phyloP scores from a whole-genome alignment of 2,888 invertebrate species.

The Torymus aiolomorphi region DNA sequence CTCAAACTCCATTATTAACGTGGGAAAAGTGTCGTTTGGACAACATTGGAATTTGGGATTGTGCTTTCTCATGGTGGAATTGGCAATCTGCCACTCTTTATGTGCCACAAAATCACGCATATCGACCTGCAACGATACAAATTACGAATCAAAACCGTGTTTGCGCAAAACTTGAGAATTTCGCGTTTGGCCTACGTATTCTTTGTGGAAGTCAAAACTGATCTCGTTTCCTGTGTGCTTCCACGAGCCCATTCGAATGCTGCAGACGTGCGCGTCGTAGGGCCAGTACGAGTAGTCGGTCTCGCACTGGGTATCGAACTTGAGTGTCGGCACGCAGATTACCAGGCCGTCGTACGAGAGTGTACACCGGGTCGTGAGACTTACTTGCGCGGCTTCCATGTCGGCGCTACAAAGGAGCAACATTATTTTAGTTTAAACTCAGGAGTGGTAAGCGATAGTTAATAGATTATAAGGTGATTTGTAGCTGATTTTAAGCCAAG shows the following conservation, averaged over 20 bases:
- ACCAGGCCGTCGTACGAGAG: slow-evolving; percentile 78
- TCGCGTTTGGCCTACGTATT: no score
- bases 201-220: slow-evolving; percentile 74
- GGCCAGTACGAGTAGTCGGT: slow-evolving; percentile 81
- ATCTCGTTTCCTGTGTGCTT: slow-evolving; percentile 82
- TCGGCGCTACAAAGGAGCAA: slow-evolving; percentile 66
- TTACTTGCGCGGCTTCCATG: slow-evolving; percentile 61
- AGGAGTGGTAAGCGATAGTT: no score
- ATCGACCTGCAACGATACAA: slow-evolving; percentile 69
- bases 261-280: slow-evolving; percentile 82
- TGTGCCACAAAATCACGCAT: slow-evolving; percentile 77
- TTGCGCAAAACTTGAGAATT: background rate
- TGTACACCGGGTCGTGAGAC: slow-evolving; percentile 75
- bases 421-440: background rate
- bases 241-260: slow-evolving; percentile 82
- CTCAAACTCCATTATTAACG: slow-evolving; percentile 78
- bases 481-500: no score
- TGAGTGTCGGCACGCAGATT: slow-evolving; percentile 79
- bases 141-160: background rate
- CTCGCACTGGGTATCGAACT: slow-evolving; percentile 79
- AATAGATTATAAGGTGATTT: no score
- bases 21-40: slow-evolving; percentile 80
- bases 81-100: slow-evolving; percentile 79
- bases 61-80: slow-evolving; percentile 75
- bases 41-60: slow-evolving; percentile 78